phyloP scores from a whole-genome alignment of 2,797 vertebrate genomes.

The Anolis apletophallus region DNA sequence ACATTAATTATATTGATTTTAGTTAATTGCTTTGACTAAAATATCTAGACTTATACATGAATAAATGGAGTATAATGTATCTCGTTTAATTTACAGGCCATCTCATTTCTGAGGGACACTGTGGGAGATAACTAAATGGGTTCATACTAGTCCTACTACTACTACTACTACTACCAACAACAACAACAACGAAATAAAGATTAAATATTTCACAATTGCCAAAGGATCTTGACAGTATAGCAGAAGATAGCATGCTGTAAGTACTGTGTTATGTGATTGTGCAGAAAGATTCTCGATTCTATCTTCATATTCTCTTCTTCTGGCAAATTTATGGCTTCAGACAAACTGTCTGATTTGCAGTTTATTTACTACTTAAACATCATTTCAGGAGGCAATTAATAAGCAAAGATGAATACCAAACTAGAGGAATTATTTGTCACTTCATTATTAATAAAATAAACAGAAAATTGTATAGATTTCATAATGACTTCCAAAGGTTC shows the following conservation, averaged over 20 bases:
- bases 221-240: slow-evolving; percentile 9
- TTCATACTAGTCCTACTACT: too few species aligned
- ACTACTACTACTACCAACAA: too few species aligned
- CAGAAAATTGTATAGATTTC: slow-evolving; percentile 43
- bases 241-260: not conserved
- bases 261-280: not conserved
- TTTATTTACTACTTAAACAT: slow-evolving; percentile 32
- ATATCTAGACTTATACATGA: too few species aligned
- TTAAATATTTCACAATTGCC: not conserved
- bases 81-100: too few species aligned
- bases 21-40: too few species aligned
- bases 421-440: slow-evolving; percentile 32
- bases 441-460: slow-evolving; percentile 56
- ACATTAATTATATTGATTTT: too few species aligned
- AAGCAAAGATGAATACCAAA: slow-evolving; percentile 38
- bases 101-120: too few species aligned
- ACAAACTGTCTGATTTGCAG: slow-evolving; percentile 40
- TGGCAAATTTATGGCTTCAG: slow-evolving; percentile 28
- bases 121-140: too few species aligned
- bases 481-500: slow-evolving; percentile 22
- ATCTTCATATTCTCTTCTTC: not conserved
- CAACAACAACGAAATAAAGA: too few species aligned
- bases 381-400: slow-evolving; percentile 35
- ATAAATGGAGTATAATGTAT: too few species aligned
- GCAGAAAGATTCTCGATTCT: not conserved